Evolutionary conservation across 1,140 invertebrate genomes (phyloP).

Genomic region (Scaptomyza montana): DNA sequence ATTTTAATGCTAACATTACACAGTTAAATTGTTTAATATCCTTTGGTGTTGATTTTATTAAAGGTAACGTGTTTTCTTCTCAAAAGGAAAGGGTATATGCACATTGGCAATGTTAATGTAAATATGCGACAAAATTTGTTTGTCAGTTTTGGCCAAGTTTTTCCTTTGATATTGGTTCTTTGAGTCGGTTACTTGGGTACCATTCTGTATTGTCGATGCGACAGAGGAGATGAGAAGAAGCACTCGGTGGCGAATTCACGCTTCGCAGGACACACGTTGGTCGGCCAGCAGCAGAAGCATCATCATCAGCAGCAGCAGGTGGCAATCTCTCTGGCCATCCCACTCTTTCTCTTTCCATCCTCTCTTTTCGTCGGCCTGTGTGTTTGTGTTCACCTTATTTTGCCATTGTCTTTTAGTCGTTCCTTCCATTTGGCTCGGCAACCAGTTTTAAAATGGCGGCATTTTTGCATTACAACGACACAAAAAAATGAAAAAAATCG

Average conservation of each 20-base stretch:
- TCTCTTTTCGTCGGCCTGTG: neutral
- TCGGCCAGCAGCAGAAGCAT: neutral
- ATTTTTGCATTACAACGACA: conserved; percentile 63
- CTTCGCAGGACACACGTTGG: conserved; percentile 9
- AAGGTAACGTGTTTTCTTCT: no score
- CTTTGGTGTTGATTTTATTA: no score
- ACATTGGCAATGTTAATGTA: neutral
- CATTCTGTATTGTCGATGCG: neutral
- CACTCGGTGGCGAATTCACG: conserved; percentile 32
- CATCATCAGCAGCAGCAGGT: neutral
- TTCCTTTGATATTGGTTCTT: conserved; percentile 8
- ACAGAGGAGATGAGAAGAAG: neutral
- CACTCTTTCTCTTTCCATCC: neutral
- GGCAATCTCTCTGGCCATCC: neutral
- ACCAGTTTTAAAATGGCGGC: conserved; percentile 67
- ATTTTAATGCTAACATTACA: no score
- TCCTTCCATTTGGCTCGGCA: conserved; percentile 28
- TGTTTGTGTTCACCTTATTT: conserved; percentile 30
- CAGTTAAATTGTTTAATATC: no score
- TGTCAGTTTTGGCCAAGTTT: neutral
- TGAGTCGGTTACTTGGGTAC: neutral
- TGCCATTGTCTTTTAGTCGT: conserved; percentile 36
- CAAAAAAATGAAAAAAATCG: conserved; percentile 33
- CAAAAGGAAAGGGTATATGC: neutral
- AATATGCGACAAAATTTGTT: neutral